These are phyloP conservation scores for Alviniconcha strummeri DNA, from an alignment of 2,888 invertebrate genomes.

Conservation along the genomic window DNA sequence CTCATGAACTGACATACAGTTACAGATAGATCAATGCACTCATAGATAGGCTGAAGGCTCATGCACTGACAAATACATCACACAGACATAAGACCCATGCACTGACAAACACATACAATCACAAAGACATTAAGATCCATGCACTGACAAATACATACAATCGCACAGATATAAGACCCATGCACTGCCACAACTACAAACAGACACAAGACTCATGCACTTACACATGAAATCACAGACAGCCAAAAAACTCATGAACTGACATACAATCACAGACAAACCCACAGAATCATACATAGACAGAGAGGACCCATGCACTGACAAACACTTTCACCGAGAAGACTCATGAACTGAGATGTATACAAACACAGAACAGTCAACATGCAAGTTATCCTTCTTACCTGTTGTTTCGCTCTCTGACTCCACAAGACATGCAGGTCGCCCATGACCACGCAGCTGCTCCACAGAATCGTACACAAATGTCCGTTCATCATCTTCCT, in stretches of 20 bases:
- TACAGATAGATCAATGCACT: too few species aligned
- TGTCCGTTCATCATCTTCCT: slow-evolving; percentile 22
- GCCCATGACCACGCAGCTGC: slow-evolving; percentile 13
- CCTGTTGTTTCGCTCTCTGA: slow-evolving; percentile 47
- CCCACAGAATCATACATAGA: neutral
- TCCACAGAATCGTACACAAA: slow-evolving; percentile 17
- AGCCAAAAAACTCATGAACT: too few species aligned
- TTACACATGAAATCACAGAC: neutral
- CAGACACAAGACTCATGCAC: neutral
- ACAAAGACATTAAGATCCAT: neutral
- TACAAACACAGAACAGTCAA: neutral
- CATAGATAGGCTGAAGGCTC: too few species aligned
- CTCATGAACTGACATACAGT: neutral
- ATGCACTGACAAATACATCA: too few species aligned
- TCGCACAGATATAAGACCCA: neutral
- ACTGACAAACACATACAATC: neutral
- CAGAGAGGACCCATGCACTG: neutral
- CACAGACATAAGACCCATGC: too few species aligned
- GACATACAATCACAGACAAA: too few species aligned
- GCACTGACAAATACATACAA: neutral
- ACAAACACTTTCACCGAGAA: neutral
- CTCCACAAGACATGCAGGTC: slow-evolving; percentile 12
- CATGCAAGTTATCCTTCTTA: slow-evolving; percentile 11
- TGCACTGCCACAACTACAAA: neutral
- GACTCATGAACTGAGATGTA: neutral